phyloP scores from a whole-genome alignment of 1,140 invertebrate species.

The Rhizoglyphus robini region DNA sequence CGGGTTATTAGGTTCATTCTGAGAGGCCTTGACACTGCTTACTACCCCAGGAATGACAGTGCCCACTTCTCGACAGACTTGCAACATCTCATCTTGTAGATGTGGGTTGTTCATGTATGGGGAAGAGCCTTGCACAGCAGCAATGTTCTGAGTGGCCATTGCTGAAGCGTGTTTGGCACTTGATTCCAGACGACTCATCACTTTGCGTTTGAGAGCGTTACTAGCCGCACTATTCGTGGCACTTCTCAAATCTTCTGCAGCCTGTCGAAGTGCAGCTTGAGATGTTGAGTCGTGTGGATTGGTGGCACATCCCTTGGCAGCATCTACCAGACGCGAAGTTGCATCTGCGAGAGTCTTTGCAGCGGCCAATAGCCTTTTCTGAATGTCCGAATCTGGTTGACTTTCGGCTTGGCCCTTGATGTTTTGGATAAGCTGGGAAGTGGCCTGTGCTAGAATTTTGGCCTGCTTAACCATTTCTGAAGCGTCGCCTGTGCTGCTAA shows the following conservation, averaged over 20 bases:
- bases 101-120: slow-evolving; percentile 52
- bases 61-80: slow-evolving; percentile 56
- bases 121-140: slow-evolving; percentile 52
- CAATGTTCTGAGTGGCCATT: slow-evolving; percentile 70
- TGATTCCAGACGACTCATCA: slow-evolving; percentile 57
- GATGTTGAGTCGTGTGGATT: slow-evolving; percentile 65
- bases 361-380: slow-evolving; percentile 72
- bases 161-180: slow-evolving; percentile 20
- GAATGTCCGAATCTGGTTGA: slow-evolving; percentile 71
- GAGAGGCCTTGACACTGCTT: slow-evolving; percentile 59
- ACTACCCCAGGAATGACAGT: slow-evolving; percentile 67
- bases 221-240: slow-evolving; percentile 68
- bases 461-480: slow-evolving; percentile 91
- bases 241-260: slow-evolving; percentile 67
- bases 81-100: slow-evolving; percentile 56
- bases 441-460: slow-evolving; percentile 57
- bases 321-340: slow-evolving; percentile 79
- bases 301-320: slow-evolving; percentile 75
- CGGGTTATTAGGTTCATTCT: slow-evolving; percentile 53
- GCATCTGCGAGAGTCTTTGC: slow-evolving; percentile 88
- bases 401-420: slow-evolving; percentile 84
- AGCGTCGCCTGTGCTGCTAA: slow-evolving; percentile 64
- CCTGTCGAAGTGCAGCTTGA: slow-evolving; percentile 65
- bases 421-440: slow-evolving; percentile 24
- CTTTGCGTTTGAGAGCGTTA: slow-evolving; percentile 59